Evolutionary conservation across 1,140 invertebrate genomes (phyloP), one percentile per base, ranked within the genome.

Genomic region (Pararge aegeria): DNA sequence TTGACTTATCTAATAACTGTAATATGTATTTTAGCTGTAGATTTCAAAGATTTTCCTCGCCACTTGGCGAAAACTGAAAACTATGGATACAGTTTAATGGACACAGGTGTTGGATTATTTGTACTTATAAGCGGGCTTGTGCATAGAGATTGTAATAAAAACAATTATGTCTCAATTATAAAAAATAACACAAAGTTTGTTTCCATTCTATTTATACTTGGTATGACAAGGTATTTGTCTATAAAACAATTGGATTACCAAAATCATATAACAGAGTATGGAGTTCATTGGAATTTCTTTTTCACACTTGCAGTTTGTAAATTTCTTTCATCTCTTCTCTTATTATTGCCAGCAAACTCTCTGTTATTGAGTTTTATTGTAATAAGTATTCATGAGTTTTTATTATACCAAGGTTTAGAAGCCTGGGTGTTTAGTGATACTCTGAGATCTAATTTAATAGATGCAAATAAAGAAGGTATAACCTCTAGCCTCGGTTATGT

Each of bases 271-370:
- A 93, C 94, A 5, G 98, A 99, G 80, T 99, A 99, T 91, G 98
- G 98, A 2, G 91, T 95, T 4, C 97, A 99, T 89, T 98, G 98
- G 96, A 99, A 99, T 85, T 99, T 99, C 80, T 99, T 99, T 78
- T 94, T 98, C 57, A 98, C 97, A 0, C 82, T 99, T 30, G 96
- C 95, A 19, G 87, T 95, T 40, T 94, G 96, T 4, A 97, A 97
- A 92, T 77, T 97, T 0, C 73, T 96, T 16, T 93, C 93, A 18
- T 92, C 92, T 20, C 61, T 93, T 27, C 67, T 95, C 20, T 83
- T 94, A 12, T 87, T 80, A 37, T 78, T 91, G 16, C 78, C 89
- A 4, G 85, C 79, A 83, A 16, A 85, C 51, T 80, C 91, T 15
- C 91, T 66, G 30, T 34, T 80, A 89, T 63, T 89, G 92, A 48